Evolutionary conservation across 2,888 invertebrate genomes (phyloP).

Genomic region (Stenoptilia bipunctidactyla): DNA sequence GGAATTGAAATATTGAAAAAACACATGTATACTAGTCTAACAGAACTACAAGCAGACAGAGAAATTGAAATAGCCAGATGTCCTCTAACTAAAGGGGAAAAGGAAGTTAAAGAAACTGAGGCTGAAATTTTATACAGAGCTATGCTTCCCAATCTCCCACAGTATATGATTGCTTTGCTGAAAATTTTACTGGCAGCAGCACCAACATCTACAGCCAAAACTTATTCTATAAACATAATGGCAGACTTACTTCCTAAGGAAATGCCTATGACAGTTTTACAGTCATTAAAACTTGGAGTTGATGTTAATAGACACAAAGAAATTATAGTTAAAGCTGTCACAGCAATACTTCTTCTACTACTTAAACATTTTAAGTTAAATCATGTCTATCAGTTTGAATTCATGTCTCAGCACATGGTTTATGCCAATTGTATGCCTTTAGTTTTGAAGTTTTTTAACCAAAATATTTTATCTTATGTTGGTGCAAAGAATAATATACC

Average conservation of each 20-base stretch:
- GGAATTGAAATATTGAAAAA: conserved; percentile 91
- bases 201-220: conserved; percentile 98
- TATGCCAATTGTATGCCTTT: conserved; percentile 99
- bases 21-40: conserved; percentile 94
- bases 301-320: conserved; percentile 99
- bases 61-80: conserved; percentile 93
- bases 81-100: conserved; percentile 89
- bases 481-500: conserved; percentile 95
- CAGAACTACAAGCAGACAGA: conserved; percentile 91
- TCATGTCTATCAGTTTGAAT: conserved; percentile 99
- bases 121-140: conserved; percentile 92
- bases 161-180: conserved; percentile 96
- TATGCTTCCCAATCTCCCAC: conserved; percentile 96
- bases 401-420: conserved; percentile 97
- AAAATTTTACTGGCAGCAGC: conserved; percentile 98
- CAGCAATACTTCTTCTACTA: conserved; percentile 89
- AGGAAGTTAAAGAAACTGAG: conserved; percentile 83
- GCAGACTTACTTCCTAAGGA: conserved; percentile 97
- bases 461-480: conserved; percentile 95
- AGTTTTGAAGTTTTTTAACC: conserved; percentile 98
- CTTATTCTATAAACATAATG: conserved; percentile 97
- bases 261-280: conserved; percentile 96
- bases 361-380: conserved; percentile 97
- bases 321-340: conserved; percentile 96
- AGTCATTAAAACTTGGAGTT: conserved; percentile 94